Percentiles rank a stretch among this genome's conserved stretches.
Conservation (phyloP, 2,888 invertebrate genomes). For the Zootermopsis nevadensis region DNA sequence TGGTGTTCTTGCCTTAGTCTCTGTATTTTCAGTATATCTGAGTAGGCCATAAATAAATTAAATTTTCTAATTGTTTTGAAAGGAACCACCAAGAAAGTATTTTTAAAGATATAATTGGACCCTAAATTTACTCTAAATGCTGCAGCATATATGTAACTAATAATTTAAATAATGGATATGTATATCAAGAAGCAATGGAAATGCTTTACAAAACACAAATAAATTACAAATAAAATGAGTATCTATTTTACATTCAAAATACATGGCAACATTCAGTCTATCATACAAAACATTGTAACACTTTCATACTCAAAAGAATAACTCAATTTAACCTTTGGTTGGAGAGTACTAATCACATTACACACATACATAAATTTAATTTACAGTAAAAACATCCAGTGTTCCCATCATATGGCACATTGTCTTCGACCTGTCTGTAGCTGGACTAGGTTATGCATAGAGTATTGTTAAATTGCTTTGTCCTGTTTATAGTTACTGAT, state of each 20-base stretch:
- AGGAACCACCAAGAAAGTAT: background rate
- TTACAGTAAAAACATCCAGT: constrained; percentile 22
- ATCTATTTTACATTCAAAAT: constrained; percentile 12
- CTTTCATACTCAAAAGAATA: constrained; percentile 2
- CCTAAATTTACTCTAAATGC: background rate
- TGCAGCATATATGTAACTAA: background rate
- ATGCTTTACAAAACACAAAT: background rate
- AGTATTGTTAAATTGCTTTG: background rate
- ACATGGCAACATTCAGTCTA: background rate
- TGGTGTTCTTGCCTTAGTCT: background rate
- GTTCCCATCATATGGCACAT: constrained; percentile 28
- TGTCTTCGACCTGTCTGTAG: background rate
- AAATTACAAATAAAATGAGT: background rate
- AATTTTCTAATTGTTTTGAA: background rate
- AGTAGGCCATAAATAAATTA: background rate
- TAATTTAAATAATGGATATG: constrained; percentile 10
- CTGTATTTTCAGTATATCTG: background rate
- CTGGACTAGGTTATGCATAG: background rate
- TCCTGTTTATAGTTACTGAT: background rate
- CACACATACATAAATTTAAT: background rate
- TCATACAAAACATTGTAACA: constrained; percentile 21
- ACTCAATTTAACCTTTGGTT: background rate
- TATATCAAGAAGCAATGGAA: background rate
- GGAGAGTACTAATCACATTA: background rate
- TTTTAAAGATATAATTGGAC: background rate